phyloP scores from a whole-genome alignment of 2,797 vertebrate species.

The Holocentrus rufus region DNA sequence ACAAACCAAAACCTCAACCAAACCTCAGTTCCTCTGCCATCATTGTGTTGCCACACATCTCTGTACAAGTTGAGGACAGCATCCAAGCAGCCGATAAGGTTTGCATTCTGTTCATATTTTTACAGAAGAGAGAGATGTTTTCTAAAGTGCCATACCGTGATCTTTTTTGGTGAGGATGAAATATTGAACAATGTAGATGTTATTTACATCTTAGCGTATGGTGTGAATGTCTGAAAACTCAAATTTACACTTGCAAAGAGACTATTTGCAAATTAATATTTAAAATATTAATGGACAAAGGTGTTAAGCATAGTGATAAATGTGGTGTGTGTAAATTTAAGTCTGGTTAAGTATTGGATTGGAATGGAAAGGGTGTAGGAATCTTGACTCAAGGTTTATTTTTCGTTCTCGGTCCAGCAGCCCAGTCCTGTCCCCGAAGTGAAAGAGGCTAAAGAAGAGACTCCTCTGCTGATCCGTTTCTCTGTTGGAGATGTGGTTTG shows the following conservation, averaged over 20 bases:
- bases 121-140: neutral
- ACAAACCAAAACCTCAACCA: slow-evolving; percentile 83
- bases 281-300: neutral
- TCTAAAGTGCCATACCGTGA: neutral
- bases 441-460: slow-evolving; percentile 63
- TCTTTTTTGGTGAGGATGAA: neutral
- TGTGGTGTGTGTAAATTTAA: neutral
- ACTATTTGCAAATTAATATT: neutral
- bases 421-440: slow-evolving; percentile 33
- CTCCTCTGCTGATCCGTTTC: slow-evolving; percentile 76
- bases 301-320: neutral
- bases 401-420: slow-evolving; percentile 39
- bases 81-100: slow-evolving; percentile 64
- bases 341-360: neutral
- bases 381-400: neutral
- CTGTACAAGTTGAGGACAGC: slow-evolving; percentile 29
- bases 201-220: too few relatives aligned
- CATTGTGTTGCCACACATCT: slow-evolving; percentile 27
- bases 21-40: slow-evolving; percentile 62
- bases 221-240: neutral
- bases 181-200: neutral
- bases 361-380: neutral
- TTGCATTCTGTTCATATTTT: slow-evolving; percentile 14
- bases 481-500: slow-evolving; percentile 92
- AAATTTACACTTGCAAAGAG: neutral